Base-by-base conservation (phyloP, 2,797 vertebrate genomes). In the Rhabdomys pumilio region DNA sequence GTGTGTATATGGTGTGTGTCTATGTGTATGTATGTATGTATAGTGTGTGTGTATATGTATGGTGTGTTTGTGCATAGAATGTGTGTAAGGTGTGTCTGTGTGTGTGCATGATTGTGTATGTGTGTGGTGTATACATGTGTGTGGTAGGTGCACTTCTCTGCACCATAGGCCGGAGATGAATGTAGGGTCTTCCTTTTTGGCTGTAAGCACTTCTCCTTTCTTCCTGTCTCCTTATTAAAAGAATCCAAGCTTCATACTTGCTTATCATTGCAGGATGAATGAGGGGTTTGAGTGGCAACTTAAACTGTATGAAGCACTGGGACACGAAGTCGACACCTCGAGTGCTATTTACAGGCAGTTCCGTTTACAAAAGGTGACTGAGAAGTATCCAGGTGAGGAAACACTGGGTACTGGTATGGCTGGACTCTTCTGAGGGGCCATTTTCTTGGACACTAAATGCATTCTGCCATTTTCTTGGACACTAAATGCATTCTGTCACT, bases 301-400 rank as follows among this genome's bases (percentile, higher is more conserved):
- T 97, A 95, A 97, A 97, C 97, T 99, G 22, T 99, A 99, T 81
- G 99, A 99, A 98, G 97, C 98, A 47, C 99, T 99, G 99, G 98
- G 98, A 57, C 99, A 98, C 96, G 91, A 99, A 90, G 98, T 99
- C 75, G 99, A 99, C 93, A 96, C 96, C 59, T 98, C 98, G 92
- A 99, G 98, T 97, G 97, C 98, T 1, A 80, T 99, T 53, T 99
- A 99, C 97, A 99, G 99, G 98, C 99, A 99, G 20, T 99, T 99
- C 98, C 99, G 99, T 97, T 98, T 99, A 93, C 99, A 98, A 95
- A 99, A 99, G 97, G 96, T 99, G 53, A 98, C 98, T 2, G 98
- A 99, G 97, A 99, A 99, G 98, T 99, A 98, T 96, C 98, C 99
- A 63, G 99, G 99, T 99, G 98, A 98, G 97, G 31, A 41, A 24